A percentile compares a stretch with the other conserved stretches of the same genome.
Conservation (phyloP, 1,140 invertebrate species). For the Drosophila quadrilineata region DNA sequence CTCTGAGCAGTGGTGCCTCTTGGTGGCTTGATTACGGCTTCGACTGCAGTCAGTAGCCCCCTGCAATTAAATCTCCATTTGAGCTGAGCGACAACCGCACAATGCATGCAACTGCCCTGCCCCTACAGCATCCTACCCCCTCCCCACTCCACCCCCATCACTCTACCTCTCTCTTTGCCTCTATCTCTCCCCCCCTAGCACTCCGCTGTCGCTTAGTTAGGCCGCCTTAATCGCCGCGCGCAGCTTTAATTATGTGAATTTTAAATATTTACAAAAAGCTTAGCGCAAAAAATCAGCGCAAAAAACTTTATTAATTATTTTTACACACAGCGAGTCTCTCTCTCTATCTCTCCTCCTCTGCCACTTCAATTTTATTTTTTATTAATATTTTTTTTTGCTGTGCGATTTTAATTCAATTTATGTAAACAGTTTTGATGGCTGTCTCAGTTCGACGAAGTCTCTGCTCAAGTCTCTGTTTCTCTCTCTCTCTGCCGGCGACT, state of each 20-base stretch:
- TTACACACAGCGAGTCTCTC: slow-evolving; percentile 58
- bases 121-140: too few species aligned
- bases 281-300: slow-evolving; percentile 72
- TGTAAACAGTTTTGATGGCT: slow-evolving; percentile 71
- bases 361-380: slow-evolving; percentile 37
- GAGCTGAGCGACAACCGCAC: slow-evolving; percentile 52
- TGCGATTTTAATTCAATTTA: slow-evolving; percentile 73
- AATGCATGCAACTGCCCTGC: slow-evolving; percentile 1
- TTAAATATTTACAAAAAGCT: slow-evolving; percentile 79
- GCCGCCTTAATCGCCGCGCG: slow-evolving; percentile 55
- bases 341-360: slow-evolving; percentile 34
- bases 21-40: slow-evolving; percentile 60
- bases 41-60: slow-evolving; percentile 55
- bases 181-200: not conserved
- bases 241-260: slow-evolving; percentile 78
- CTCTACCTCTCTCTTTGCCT: not conserved
- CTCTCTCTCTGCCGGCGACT: too few species aligned
- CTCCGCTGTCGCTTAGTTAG: too few species aligned
- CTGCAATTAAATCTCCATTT: slow-evolving; percentile 81
- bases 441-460: too few species aligned
- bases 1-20: too few species aligned
- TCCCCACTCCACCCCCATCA: not conserved
- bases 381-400: not conserved
- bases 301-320: slow-evolving; percentile 79
- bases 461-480: too few species aligned